Conservation (phyloP, 2,113 vertebrate species). For the Amblyornis subalaris region DNA sequence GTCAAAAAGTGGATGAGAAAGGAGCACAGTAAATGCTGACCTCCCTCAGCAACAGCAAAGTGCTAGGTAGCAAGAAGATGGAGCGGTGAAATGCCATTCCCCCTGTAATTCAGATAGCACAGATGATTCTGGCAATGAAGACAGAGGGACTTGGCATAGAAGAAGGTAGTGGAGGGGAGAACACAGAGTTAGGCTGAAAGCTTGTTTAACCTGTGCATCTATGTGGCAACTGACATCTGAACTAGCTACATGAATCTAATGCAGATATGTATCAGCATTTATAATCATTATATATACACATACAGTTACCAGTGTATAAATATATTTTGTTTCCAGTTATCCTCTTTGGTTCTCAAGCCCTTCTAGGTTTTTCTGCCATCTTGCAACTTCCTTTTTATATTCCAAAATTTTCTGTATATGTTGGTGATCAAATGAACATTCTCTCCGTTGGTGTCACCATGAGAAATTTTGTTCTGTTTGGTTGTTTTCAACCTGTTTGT, state of each 20-base stretch:
- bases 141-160: not conserved
- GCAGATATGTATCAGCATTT: not conserved
- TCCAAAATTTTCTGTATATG: not conserved
- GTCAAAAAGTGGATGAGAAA: not conserved
- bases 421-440: not conserved
- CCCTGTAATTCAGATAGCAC: not conserved
- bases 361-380: not conserved
- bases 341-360: not conserved
- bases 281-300: accelerated
- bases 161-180: not conserved
- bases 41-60: not conserved
- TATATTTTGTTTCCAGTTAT: not conserved
- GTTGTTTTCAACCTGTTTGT: not conserved
- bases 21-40: not conserved
- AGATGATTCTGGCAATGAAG: not conserved
- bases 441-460: not conserved
- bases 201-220: not conserved
- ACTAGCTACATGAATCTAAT: not conserved
- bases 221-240: not conserved
- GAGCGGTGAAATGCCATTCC: not conserved
- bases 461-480: not conserved
- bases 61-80: not conserved
- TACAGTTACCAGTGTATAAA: not conserved
- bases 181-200: not conserved
- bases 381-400: not conserved